These are phyloP conservation scores for Papilio helenus DNA, from an alignment of 1,140 invertebrate genomes.

Conservation along the genomic window DNA sequence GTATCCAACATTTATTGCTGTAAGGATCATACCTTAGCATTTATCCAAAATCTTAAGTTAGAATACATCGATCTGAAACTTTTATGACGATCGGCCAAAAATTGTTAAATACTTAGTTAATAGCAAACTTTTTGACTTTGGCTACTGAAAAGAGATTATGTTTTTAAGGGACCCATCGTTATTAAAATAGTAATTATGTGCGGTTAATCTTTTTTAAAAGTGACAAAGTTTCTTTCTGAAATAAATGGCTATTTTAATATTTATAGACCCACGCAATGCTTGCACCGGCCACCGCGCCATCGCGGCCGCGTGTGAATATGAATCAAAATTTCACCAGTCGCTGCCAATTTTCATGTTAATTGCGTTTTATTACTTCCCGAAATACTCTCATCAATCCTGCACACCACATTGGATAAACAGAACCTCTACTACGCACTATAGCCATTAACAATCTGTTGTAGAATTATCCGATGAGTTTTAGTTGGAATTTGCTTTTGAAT, in stretches of 20 bases:
- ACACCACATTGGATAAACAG: constrained; percentile 43
- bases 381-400: constrained; percentile 52
- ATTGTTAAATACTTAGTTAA: not conserved
- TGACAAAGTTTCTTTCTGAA: constrained; percentile 26
- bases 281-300: constrained; percentile 15
- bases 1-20: not conserved
- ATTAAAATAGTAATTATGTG: not conserved
- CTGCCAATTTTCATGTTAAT: constrained; percentile 59
- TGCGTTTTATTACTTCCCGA: constrained; percentile 56
- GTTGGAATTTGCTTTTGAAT: constrained; percentile 10
- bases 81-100: not conserved
- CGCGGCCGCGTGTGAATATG: constrained; percentile 48
- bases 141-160: too few relatives aligned
- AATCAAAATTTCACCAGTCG: constrained; percentile 58
- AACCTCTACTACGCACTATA: not conserved
- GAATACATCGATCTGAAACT: not conserved
- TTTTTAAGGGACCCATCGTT: not conserved
- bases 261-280: constrained; percentile 29
- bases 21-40: not conserved
- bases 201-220: not conserved
- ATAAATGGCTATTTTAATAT: constrained; percentile 42
- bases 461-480: not conserved
- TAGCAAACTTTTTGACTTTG: too few relatives aligned
- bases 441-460: not conserved
- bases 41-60: not conserved